Evolutionary conservation across 92 coral and sea anemone genomes (phyloP), one percentile per base, ranked within the genome.

Genomic region (Heliopora coerulea): DNA sequence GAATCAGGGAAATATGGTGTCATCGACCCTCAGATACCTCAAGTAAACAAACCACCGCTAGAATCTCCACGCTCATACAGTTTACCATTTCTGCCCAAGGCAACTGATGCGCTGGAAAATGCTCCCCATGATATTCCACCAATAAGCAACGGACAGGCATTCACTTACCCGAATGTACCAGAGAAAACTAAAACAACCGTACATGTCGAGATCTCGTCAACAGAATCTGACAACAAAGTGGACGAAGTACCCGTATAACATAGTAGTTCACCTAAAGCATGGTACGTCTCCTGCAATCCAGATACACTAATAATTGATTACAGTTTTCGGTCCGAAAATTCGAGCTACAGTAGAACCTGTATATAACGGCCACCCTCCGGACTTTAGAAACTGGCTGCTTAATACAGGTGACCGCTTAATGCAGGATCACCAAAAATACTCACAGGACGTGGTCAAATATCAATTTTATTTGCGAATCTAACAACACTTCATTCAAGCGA

Each of bases 161-260:
- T 56, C 33, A 15, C 17, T 56, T 56, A 3, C 61, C 61, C 61
- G 11, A 31, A 56, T 13, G 61, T 56, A 28, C 61, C 33, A 56
- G 61, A 4, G 8, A 50, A 31, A 31, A 3, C 23, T 17, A 56
- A 29, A 23, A 56, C 30, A 23, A 56, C 14, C 3, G 33, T 12
- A 23, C 28, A 56, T 56, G 28, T 23, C 61, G 33, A 56, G 23
- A 11, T 11, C 2, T 15, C 52, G 52, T 46, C n/a, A 46, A 15
- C 10, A 46, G 15, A 2, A 46, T 46, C 52, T 46, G 14, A 37
- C 52, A 2, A 15, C 7, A 15, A 46, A 10, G 10, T 15, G n/a
- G 52, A n/a, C 52, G 14, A 4, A 37, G 42, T 11, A 37, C 42
- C 42, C 6, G 42, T 37, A 11, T 37, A 37, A n/a, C n/a, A n/a